Conservation (phyloP, 2,797 vertebrate genomes). For the Micromesistius poutassou region DNA sequence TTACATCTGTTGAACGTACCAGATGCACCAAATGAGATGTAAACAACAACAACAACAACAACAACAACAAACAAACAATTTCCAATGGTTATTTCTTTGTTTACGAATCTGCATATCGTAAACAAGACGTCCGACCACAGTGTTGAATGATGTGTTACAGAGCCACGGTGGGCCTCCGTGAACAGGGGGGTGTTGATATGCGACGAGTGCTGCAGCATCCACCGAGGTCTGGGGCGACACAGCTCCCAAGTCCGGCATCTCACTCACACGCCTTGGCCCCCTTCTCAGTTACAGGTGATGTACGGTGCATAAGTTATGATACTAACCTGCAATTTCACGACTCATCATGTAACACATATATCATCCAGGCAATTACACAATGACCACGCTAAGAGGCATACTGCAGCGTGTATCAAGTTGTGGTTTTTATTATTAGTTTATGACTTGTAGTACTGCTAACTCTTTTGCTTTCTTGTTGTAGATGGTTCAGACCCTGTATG, state of each 20-base stretch:
- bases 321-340: neutral
- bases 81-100: too few relatives aligned
- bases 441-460: neutral
- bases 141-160: constrained; percentile 52
- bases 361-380: too few relatives aligned
- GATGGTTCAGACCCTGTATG: constrained; percentile 97
- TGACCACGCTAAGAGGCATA: too few relatives aligned
- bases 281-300: constrained; percentile 88
- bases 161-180: constrained; percentile 94
- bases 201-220: constrained; percentile 97
- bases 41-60: too few relatives aligned
- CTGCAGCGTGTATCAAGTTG: too few relatives aligned
- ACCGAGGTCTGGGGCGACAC: constrained; percentile 92
- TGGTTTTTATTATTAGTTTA: neutral
- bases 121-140: neutral
- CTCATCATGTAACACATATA: neutral
- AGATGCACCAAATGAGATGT: too few relatives aligned
- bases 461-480: constrained; percentile 46
- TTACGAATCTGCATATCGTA: neutral
- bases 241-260: constrained; percentile 97
- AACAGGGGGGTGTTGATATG: constrained; percentile 94
- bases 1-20: too few relatives aligned
- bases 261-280: constrained; percentile 89
- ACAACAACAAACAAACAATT: too few relatives aligned
- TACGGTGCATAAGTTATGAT: neutral